Evolutionary conservation across 37 sponge, comb jelly and placozoan genomes (phyloP).

Genomic region (Chondrilla cf. caribensis): DNA sequence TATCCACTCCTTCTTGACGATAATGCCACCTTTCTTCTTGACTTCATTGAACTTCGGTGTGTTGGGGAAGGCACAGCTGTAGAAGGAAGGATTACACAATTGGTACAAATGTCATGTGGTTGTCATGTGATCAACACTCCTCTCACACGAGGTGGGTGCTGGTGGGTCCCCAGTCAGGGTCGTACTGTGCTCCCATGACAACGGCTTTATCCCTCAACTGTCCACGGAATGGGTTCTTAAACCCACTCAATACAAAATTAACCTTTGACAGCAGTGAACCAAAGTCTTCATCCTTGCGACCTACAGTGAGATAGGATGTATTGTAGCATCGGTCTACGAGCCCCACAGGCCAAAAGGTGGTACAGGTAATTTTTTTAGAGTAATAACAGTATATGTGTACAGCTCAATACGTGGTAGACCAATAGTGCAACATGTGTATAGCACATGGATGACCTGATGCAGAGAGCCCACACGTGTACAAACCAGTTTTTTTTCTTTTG

Average conservation of each 20-base stretch:
- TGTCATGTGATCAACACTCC: background rate
- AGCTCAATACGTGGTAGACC: too few relatives aligned
- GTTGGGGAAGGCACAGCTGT: slow-evolving; percentile 88
- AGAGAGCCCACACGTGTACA: too few relatives aligned
- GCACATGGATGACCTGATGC: too few relatives aligned
- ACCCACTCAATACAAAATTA: slow-evolving; percentile 84
- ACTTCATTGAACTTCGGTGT: slow-evolving; percentile 95
- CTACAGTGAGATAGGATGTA: background rate
- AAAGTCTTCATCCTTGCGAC: background rate
- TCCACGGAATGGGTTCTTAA: slow-evolving; percentile 86
- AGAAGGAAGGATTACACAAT: background rate
- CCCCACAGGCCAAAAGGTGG: too few relatives aligned
- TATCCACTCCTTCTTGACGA: slow-evolving; percentile 81
- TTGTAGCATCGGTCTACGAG: too few relatives aligned
- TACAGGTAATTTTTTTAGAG: too few relatives aligned
- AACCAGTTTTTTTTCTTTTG: background rate
- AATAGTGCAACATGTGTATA: too few relatives aligned
- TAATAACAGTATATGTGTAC: too few relatives aligned
- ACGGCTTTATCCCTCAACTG: slow-evolving; percentile 76
- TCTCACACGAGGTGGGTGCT: slow-evolving; percentile 90
- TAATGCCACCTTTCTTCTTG: slow-evolving; percentile 44
- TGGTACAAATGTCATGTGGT: background rate
- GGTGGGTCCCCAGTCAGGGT: slow-evolving; percentile 69
- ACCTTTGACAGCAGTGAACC: slow-evolving; percentile 46
- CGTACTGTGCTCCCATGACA: slow-evolving; percentile 77